Evolutionary conservation across 1,140 invertebrate species (phyloP), one percentile per base, ranked within the genome.

Genomic region (Sesamia nonagrioides): DNA sequence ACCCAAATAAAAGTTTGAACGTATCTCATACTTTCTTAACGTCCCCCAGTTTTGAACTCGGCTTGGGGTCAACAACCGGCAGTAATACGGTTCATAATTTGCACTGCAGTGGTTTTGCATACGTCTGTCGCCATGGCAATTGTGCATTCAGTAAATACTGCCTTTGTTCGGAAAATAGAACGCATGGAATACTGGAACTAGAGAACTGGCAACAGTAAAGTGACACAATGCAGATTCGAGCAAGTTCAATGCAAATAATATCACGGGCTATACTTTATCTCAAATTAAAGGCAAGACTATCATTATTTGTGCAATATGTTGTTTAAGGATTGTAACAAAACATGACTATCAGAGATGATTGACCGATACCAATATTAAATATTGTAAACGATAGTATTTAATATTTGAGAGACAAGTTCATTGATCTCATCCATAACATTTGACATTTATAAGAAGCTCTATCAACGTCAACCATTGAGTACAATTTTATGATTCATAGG

Each of bases 41-140:
- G 15, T 71, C 66, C 33, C 42, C 42, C 48, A 37, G 37, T 66
- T 18, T 37, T 71, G 68, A 71, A 37, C 48, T 15, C n/a, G 40
- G 45, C 18, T 27, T 15, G 37, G 21, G 18, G 50, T 73, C 40
- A 75, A 75, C 42, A 13, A 48, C 54, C 72, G 72, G 40, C 35
- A 18, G 35, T 56, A 73, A 73, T 60, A 68, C 63, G 63, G 15
- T 48, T 69, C 66, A 69, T 69, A 61, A 73, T 73, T 75, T 45
- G 58, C 54, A 77, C 73, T 78, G 81, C 77, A 79, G 33, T 79
- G 68, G 45, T 74, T 77, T 74, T 76, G 73, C 81, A 72, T 82
- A 81, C 69, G 80, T 56, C 58, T 35, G 81, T 79, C 72, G 61
- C 35, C 40, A 82, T 82, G 73, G 73, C 27, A 21, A 82, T 61